Evolutionary conservation across 2,888 invertebrate genomes (phyloP).

Genomic region (Cylindroiulus punctatus): DNA sequence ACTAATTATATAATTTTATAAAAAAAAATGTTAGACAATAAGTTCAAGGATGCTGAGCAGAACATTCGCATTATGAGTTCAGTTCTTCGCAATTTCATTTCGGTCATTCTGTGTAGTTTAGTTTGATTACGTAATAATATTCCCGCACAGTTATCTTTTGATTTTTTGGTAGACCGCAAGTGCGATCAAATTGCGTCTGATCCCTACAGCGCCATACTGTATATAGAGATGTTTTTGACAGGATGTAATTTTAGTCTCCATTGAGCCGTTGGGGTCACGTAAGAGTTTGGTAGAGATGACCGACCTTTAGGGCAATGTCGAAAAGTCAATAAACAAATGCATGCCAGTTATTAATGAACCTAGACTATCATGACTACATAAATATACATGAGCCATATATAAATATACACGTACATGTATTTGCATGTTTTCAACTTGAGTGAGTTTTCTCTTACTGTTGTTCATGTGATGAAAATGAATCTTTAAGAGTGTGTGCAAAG

Average conservation of each 20-base stretch:
- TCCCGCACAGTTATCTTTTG: not conserved
- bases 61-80: not conserved
- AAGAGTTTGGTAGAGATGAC: conserved; percentile 40
- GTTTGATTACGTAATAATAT: not conserved
- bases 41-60: not conserved
- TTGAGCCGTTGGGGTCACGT: conserved; percentile 8
- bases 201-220: not conserved
- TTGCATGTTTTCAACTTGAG: not conserved
- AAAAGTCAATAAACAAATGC: conserved; percentile 37
- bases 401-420: not conserved
- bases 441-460: not conserved
- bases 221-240: conserved; percentile 2
- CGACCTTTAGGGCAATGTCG: conserved; percentile 44
- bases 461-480: not conserved
- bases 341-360: not conserved
- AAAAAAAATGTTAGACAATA: not conserved
- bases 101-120: too few species aligned
- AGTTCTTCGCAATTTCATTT: not conserved
- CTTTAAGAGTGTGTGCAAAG: not conserved
- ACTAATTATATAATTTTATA: too few species aligned
- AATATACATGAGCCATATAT: not conserved
- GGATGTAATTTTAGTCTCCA: conserved; percentile 41
- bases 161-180: not conserved
- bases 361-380: not conserved
- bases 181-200: conserved; percentile 12